These are phyloP conservation scores for Aricia artaxerxes DNA, from an alignment of 2,888 invertebrate species.

Conservation along the genomic window DNA sequence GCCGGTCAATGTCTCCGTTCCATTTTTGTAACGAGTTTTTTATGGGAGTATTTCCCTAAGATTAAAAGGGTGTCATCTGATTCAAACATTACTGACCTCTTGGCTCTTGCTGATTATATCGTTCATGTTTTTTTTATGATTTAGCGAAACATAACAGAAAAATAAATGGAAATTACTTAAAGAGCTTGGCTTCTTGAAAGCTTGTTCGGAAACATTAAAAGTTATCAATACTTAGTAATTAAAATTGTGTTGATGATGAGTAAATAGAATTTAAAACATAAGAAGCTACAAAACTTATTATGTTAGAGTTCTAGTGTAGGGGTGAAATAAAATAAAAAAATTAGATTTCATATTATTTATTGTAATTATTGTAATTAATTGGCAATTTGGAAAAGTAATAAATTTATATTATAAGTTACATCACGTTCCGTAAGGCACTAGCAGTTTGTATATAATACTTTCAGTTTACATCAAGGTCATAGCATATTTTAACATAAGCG, in stretches of 20 bases:
- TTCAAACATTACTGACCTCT: neutral
- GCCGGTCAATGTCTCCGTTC: slow-evolving; percentile 45
- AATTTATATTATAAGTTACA: slow-evolving; percentile 50
- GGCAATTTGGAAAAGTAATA: slow-evolving; percentile 69
- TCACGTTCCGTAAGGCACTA: slow-evolving; percentile 64
- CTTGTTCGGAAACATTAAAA: neutral
- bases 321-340: slow-evolving; percentile 40
- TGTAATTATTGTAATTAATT: slow-evolving; percentile 71
- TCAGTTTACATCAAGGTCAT: slow-evolving; percentile 58
- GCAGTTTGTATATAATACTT: slow-evolving; percentile 57
- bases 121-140: no score
- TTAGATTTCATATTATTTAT: slow-evolving; percentile 62
- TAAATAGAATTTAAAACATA: no score
- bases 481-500: slow-evolving; percentile 65
- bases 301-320: neutral
- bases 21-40: slow-evolving; percentile 13
- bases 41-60: neutral
- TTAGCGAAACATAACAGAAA: neutral
- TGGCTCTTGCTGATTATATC: no score
- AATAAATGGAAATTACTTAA: neutral
- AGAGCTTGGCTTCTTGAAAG: neutral
- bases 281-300: no score
- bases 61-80: neutral
- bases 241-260: neutral
- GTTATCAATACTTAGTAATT: neutral